These are phyloP conservation scores for Chloroclysta siterata DNA, from an alignment of 2,888 invertebrate species.

Conservation along the genomic window DNA sequence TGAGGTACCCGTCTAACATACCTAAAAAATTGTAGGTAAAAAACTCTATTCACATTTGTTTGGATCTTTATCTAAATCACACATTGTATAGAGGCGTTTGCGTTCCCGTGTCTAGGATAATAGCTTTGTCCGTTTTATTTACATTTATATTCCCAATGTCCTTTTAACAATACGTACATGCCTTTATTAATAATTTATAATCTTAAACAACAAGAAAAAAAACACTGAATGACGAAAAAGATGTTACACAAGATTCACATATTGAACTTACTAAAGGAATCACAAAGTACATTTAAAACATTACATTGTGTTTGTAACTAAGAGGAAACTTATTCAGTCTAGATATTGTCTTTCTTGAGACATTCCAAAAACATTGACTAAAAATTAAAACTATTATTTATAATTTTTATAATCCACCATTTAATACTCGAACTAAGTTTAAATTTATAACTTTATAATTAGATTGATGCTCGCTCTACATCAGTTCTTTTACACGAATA, in stretches of 20 bases:
- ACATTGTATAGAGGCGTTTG: constrained; percentile 61
- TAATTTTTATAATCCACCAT: constrained; percentile 33
- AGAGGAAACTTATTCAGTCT: constrained; percentile 80
- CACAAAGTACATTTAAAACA: constrained; percentile 51
- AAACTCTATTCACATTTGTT: constrained; percentile 69
- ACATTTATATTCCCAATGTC: constrained; percentile 61
- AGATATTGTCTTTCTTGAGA: constrained; percentile 80
- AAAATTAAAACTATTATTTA: constrained; percentile 54
- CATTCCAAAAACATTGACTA: constrained; percentile 71
- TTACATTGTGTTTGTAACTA: constrained; percentile 54
- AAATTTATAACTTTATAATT: constrained; percentile 60
- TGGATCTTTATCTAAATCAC: constrained; percentile 70
- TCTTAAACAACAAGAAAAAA: constrained; percentile 67
- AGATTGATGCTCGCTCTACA: constrained; percentile 62
- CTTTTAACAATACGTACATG: constrained; percentile 66
- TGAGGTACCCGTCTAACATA: constrained; percentile 66
- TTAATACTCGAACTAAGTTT: constrained; percentile 75
- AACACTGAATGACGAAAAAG: constrained; percentile 59
- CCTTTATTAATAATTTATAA: constrained; percentile 72
- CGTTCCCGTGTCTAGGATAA: constrained; percentile 71
- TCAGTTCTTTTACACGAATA: constrained; percentile 62
- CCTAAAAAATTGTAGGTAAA: constrained; percentile 78
- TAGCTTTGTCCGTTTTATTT: constrained; percentile 54
- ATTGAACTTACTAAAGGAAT: constrained; percentile 65
- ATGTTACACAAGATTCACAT: constrained; percentile 54